Percentiles rank a stretch among this genome's conserved stretches.
Conservation (phyloP, 2,113 vertebrate species). For the Bagarius yarrelli region DNA sequence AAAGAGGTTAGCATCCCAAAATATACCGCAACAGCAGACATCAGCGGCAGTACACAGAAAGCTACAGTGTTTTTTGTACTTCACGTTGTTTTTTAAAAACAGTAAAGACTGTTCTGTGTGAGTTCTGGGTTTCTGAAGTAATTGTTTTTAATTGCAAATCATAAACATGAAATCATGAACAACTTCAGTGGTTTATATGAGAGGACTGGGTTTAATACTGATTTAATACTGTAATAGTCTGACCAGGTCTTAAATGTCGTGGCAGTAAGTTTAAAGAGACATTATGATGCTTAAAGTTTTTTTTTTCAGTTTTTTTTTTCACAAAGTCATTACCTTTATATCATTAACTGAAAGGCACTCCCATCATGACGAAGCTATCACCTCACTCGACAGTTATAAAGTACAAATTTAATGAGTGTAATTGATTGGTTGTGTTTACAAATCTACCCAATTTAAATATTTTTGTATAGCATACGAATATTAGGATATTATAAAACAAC, state of each 20-base stretch:
- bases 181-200: constrained; percentile 1
- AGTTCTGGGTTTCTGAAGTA: not conserved
- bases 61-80: not conserved
- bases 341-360: constrained; percentile 2
- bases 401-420: too few species aligned
- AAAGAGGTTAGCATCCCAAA: not conserved
- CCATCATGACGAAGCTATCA: not conserved
- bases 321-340: not conserved
- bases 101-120: not conserved
- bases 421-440: too few species aligned
- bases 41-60: not conserved
- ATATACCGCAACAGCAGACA: not conserved
- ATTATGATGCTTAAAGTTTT: not conserved
- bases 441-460: too few species aligned
- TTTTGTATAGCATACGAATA: too few species aligned
- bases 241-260: not conserved
- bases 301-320: not conserved
- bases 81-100: not conserved
- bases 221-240: not conserved
- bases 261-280: not conserved
- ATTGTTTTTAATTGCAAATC: too few species aligned
- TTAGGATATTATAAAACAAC: too few species aligned
- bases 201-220: not conserved
- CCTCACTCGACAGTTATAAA: not conserved
- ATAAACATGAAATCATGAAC: not conserved